Evolutionary conservation across 1,140 invertebrate genomes (phyloP).

Genomic region (Melanaphis sacchari): DNA sequence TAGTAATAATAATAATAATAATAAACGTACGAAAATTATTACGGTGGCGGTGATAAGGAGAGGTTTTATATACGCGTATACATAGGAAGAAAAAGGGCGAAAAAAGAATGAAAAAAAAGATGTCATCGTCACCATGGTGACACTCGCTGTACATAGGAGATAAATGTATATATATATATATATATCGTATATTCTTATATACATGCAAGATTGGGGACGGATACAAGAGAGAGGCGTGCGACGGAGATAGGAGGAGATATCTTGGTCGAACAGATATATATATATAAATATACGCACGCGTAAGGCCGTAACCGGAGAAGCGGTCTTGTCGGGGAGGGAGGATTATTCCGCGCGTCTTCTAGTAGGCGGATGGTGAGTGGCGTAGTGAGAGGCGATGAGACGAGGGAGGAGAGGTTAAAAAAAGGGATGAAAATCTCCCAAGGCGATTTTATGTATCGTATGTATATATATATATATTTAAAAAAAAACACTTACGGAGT

Average conservation of each 20-base stretch:
- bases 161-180: not conserved
- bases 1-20: conserved; percentile 35
- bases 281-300: too few species aligned
- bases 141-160: not conserved
- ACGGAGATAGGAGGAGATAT: conserved; percentile 42
- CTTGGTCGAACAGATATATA: conserved; percentile 52
- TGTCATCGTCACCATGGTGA: conserved; percentile 56
- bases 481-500: conserved; percentile 54
- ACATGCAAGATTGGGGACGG: not conserved
- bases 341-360: not conserved
- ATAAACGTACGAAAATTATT: conserved; percentile 54
- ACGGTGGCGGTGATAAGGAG: conserved; percentile 29
- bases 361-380: not conserved
- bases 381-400: not conserved
- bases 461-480: conserved; percentile 41
- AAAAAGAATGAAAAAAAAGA: not conserved
- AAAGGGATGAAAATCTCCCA: conserved; percentile 55
- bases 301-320: not conserved
- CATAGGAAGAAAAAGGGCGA: not conserved
- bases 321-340: not conserved
- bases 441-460: conserved; percentile 55
- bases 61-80: not conserved
- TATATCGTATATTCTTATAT: not conserved
- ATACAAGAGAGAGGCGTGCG: not conserved
- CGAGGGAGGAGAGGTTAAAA: not conserved